phyloP scores from a whole-genome alignment of 1,140 invertebrate species.

The Drosophila novamexicana region DNA sequence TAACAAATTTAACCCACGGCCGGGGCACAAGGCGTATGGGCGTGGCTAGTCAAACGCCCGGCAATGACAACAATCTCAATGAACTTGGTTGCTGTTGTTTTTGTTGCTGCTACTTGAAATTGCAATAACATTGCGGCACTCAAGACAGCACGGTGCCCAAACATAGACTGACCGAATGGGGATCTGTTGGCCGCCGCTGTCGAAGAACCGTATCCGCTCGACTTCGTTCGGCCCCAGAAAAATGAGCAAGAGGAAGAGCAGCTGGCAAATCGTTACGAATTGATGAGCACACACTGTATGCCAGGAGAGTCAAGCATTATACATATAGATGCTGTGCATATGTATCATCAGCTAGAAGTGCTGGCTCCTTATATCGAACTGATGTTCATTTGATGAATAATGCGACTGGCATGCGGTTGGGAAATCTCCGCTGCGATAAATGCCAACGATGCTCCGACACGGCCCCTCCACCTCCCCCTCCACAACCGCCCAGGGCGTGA shows the following conservation, averaged over 20 bases:
- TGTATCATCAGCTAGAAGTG: slow-evolving; percentile 20
- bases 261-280: background rate
- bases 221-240: background rate
- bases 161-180: slow-evolving; percentile 60
- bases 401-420: slow-evolving; percentile 40
- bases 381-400: slow-evolving; percentile 44
- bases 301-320: slow-evolving; percentile 14
- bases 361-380: slow-evolving; percentile 13
- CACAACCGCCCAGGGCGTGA: too few species aligned
- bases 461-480: background rate
- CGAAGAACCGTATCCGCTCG: slow-evolving; percentile 30
- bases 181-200: slow-evolving; percentile 15
- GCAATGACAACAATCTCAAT: slow-evolving; percentile 20
- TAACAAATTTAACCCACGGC: background rate
- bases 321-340: slow-evolving; percentile 1
- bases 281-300: slow-evolving; percentile 6
- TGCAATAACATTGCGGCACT: slow-evolving; percentile 65
- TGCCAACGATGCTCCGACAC: slow-evolving; percentile 12
- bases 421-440: slow-evolving; percentile 39
- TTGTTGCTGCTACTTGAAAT: background rate
- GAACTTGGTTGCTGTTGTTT: slow-evolving; percentile 16
- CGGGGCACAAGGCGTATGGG: background rate
- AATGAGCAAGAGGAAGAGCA: slow-evolving; percentile 17
- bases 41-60: slow-evolving; percentile 9
- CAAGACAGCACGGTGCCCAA: slow-evolving; percentile 69